Percentiles rank a stretch among this genome's conserved stretches.
Conservation (phyloP, 2,888 invertebrate genomes). For the Agrilus biguttatus region DNA sequence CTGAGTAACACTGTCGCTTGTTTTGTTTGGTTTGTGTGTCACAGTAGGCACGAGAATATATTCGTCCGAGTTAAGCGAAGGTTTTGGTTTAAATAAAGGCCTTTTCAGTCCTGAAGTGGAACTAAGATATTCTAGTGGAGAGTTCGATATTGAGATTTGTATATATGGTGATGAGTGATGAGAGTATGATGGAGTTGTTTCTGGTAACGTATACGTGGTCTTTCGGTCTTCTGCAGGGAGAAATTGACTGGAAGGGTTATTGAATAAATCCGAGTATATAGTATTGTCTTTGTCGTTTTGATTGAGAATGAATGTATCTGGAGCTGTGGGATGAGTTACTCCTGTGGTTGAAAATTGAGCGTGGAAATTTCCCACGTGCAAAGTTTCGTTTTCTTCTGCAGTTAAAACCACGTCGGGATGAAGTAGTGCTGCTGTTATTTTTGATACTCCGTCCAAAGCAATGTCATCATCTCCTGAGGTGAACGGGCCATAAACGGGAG, state of each 20-base stretch:
- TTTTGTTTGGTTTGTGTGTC: conserved; percentile 27
- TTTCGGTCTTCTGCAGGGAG: conserved; percentile 16
- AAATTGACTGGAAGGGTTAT: conserved; percentile 10
- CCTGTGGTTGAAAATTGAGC: conserved; percentile 22
- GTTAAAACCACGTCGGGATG: conserved; percentile 24
- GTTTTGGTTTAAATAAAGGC: conserved; percentile 42
- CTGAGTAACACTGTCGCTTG: conserved; percentile 23
- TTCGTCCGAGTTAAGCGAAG: conserved; percentile 28
- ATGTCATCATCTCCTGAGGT: conserved; percentile 29
- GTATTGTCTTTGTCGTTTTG: conserved; percentile 38
- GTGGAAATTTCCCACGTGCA: conserved; percentile 20
- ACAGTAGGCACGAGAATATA: conserved; percentile 44
- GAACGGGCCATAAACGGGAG: conserved; percentile 18
- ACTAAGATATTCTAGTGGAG: conserved; percentile 20
- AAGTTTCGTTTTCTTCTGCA: conserved; percentile 24
- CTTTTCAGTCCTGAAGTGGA: conserved; percentile 25
- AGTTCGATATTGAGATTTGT: conserved; percentile 25
- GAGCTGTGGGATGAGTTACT: conserved; percentile 29
- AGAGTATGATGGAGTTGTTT: conserved; percentile 16
- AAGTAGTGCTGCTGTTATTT: conserved; percentile 39
- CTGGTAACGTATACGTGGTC: conserved; percentile 17
- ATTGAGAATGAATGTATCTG: conserved; percentile 49
- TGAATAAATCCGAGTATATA: conserved; percentile 25
- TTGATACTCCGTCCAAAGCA: conserved; percentile 41
- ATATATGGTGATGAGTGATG: conserved; percentile 18